Evolutionary conservation across 2,113 vertebrate genomes (phyloP).

Genomic region (Hystrix cristata): DNA sequence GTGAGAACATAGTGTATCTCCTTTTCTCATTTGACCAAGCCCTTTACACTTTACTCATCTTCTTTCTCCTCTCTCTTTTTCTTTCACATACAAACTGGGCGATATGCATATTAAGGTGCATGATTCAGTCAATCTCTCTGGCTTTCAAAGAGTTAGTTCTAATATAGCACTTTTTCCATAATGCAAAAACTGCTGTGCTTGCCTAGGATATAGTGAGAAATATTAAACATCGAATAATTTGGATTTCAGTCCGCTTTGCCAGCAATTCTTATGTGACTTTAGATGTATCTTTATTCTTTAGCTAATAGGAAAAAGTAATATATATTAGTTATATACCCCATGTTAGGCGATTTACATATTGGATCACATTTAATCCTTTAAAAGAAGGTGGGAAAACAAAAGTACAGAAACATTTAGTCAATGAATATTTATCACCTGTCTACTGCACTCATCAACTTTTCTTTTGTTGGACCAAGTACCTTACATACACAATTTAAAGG

Average conservation of each 20-base stretch:
- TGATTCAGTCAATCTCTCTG: background rate
- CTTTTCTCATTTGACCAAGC: background rate
- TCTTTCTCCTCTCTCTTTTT: background rate
- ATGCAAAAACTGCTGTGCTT: constrained; percentile 33
- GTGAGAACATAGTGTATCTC: background rate
- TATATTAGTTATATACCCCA: background rate
- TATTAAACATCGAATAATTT: constrained; percentile 52
- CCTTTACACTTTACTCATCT: background rate
- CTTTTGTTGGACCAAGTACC: background rate
- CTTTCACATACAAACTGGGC: background rate
- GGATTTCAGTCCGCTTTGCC: constrained; percentile 1
- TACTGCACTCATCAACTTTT: background rate
- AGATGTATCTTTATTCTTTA: constrained; percentile 20
- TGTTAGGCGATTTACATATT: background rate
- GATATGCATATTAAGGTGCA: background rate
- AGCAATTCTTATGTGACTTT: constrained; percentile 7
- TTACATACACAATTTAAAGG: background rate
- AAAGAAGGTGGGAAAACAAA: background rate
- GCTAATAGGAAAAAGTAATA: constrained; percentile 33
- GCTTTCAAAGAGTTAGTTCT: constrained; percentile 39
- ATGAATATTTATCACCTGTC: background rate
- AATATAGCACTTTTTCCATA: background rate
- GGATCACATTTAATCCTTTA: background rate
- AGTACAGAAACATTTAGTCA: background rate
- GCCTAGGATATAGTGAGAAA: background rate